Conservation (phyloP, 2,888 invertebrate genomes). For the Lydus trimaculatus region DNA sequence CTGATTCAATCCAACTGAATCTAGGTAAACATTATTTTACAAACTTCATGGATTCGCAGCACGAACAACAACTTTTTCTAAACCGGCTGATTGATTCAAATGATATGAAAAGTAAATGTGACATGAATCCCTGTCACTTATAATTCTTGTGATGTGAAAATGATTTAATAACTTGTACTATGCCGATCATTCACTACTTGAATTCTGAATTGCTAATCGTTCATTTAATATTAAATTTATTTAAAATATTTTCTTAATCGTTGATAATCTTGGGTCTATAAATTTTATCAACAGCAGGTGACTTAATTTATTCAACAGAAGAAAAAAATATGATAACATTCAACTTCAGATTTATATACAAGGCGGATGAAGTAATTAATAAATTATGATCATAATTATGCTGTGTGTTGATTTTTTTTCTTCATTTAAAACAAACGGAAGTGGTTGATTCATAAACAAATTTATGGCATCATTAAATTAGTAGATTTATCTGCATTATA, state of each 20-base stretch:
- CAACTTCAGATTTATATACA: neutral
- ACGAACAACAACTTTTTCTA: too few species aligned
- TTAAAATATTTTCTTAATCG: neutral
- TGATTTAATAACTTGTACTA: neutral
- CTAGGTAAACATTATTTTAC: too few species aligned
- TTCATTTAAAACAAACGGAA: neutral
- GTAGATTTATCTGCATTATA: neutral
- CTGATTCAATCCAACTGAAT: too few species aligned
- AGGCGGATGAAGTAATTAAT: neutral
- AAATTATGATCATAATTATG: neutral
- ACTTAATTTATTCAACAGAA: neutral
- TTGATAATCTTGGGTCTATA: neutral
- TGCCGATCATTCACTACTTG: too few species aligned
- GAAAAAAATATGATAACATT: neutral
- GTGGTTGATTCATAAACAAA: neutral
- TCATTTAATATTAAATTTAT: too few species aligned
- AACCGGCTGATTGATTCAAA: neutral
- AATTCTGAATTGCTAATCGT: too few species aligned
- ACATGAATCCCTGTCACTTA: neutral
- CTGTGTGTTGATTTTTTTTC: neutral
- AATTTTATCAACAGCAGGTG: neutral
- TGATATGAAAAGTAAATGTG: neutral
- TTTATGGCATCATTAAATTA: conserved; percentile 1
- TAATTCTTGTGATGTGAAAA: neutral
- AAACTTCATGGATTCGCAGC: too few species aligned